Percentiles rank a stretch among this genome's conserved stretches.
Conservation (phyloP, 1,140 invertebrate genomes). For the Mactra quadrangularis region DNA sequence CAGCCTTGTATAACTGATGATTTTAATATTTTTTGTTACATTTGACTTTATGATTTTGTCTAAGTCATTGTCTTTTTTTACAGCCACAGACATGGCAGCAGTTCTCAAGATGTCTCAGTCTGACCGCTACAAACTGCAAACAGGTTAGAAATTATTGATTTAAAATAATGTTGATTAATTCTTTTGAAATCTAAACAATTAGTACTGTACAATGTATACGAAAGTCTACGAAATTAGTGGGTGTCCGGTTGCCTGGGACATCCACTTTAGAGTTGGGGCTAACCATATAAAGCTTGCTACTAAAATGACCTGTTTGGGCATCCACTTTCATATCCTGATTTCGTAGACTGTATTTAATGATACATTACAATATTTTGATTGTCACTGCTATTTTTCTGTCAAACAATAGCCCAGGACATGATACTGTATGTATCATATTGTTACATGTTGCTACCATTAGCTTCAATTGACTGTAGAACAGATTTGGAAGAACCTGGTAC, state of each 20-base stretch:
- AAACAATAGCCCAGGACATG: too few relatives aligned
- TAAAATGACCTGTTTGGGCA: neutral
- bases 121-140: neutral
- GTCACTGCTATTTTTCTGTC: too few relatives aligned
- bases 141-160: neutral
- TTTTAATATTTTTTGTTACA: too few relatives aligned
- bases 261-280: neutral
- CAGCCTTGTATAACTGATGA: too few relatives aligned
- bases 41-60: too few relatives aligned
- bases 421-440: too few relatives aligned
- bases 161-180: neutral
- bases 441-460: too few relatives aligned
- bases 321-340: neutral
- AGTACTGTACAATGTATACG: neutral
- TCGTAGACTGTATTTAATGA: neutral
- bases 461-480: too few relatives aligned
- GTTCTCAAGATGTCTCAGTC: slow-evolving; percentile 19
- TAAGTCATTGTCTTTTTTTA: too few relatives aligned
- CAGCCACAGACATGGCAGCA: slow-evolving; percentile 16
- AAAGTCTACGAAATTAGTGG: neutral
- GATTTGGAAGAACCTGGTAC: too few relatives aligned
- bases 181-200: neutral
- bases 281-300: neutral
- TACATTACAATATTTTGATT: too few relatives aligned
- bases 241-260: too few relatives aligned